phyloP scores from a whole-genome alignment of 2,888 invertebrate genomes.

The Hartigia nigra region DNA sequence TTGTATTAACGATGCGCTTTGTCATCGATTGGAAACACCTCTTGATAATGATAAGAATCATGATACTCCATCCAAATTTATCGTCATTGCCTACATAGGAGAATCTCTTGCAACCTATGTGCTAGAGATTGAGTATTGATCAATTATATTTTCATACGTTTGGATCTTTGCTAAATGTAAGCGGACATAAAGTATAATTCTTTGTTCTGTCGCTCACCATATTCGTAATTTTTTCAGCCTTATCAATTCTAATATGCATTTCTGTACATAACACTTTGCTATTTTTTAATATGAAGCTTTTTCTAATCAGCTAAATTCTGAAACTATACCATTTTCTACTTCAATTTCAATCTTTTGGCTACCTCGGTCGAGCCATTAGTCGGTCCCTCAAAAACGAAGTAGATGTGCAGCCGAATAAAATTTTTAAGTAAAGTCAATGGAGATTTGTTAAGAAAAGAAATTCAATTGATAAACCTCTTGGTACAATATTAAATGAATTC shows the following conservation, averaged over 20 bases:
- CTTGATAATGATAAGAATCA: not conserved
- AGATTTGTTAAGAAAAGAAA: not conserved
- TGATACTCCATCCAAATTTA: not conserved
- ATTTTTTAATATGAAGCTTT: not conserved
- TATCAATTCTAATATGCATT: not conserved
- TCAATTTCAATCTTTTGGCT: not conserved
- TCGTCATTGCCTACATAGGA: not conserved
- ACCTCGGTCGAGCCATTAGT: not conserved
- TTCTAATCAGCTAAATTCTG: conserved; percentile 13
- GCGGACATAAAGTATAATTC: not conserved
- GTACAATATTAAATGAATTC: not conserved
- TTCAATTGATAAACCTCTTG: not conserved
- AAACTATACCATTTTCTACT: not conserved
- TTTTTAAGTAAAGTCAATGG: not conserved
- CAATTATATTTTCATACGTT: not conserved
- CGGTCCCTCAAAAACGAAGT: not conserved
- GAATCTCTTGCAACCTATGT: not conserved
- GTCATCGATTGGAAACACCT: not conserved
- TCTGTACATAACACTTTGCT: not conserved
- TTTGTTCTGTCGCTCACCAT: not conserved
- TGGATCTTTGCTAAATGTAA: not conserved
- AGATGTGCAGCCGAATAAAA: not conserved
- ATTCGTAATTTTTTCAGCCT: not conserved
- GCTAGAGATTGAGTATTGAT: not conserved
- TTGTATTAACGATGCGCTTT: not conserved